phyloP scores from a whole-genome alignment of 2,113 vertebrate species.

The Fukomys damarensis region DNA sequence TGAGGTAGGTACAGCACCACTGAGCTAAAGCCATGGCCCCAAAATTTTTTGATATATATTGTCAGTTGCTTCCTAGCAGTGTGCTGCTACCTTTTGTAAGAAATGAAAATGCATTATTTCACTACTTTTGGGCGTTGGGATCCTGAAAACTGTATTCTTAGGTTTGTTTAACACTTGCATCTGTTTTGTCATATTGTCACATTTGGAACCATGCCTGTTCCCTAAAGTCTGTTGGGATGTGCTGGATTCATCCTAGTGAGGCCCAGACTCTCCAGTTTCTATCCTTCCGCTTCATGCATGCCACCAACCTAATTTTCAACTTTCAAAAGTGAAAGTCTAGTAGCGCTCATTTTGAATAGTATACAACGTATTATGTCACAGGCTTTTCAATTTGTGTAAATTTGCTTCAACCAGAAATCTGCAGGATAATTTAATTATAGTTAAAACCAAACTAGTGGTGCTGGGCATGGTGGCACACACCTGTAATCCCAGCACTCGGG shows the following conservation, averaged over 20 bases:
- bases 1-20: too few species aligned
- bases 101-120: neutral
- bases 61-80: neutral
- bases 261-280: neutral
- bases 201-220: neutral
- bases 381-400: neutral
- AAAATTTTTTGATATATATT: neutral
- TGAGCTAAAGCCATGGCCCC: too few species aligned
- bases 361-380: neutral
- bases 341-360: conserved; percentile 20
- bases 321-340: conserved; percentile 10
- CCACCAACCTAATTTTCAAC: neutral
- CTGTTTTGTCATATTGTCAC: neutral
- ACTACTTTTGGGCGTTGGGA: neutral
- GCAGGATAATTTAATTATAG: conserved; percentile 5
- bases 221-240: neutral
- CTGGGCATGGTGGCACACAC: too few species aligned
- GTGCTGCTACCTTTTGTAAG: neutral
- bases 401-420: neutral
- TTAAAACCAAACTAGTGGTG: neutral
- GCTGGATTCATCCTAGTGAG: neutral
- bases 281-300: neutral
- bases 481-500: too few species aligned
- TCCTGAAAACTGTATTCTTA: neutral
- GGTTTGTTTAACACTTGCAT: neutral